phyloP scores from a whole-genome alignment of 2,888 invertebrate genomes.

The Diarsia dahlii region DNA sequence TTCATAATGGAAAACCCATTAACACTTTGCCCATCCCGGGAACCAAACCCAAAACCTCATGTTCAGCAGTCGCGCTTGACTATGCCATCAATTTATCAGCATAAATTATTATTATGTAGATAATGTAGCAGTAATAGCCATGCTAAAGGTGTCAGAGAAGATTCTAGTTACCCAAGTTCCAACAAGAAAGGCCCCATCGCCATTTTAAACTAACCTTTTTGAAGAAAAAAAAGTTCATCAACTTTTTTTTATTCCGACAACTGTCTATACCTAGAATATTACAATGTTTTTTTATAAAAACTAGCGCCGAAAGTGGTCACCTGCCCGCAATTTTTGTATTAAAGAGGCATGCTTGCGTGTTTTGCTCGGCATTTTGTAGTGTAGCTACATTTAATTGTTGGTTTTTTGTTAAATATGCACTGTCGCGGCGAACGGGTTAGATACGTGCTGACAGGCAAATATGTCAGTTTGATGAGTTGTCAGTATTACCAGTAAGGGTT shows the following conservation, averaged over 20 bases:
- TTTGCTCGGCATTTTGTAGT: slow-evolving; percentile 33
- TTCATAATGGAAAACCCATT: too few species aligned
- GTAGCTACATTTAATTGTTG: slow-evolving; percentile 44
- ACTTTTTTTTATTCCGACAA: not conserved
- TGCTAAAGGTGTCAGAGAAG: not conserved
- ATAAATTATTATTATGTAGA: not conserved
- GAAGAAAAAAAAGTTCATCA: not conserved
- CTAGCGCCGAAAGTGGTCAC: slow-evolving; percentile 50
- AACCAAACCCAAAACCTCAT: too few species aligned
- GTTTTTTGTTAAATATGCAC: slow-evolving; percentile 53
- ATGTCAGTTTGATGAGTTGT: slow-evolving; percentile 5
- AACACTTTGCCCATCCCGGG: too few species aligned
- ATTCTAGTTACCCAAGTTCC: not conserved
- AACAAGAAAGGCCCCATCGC: not conserved
- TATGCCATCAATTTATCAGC: not conserved
- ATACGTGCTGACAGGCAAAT: slow-evolving; percentile 17
- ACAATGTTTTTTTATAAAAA: slow-evolving; percentile 36
- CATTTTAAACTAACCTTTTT: slow-evolving; percentile 16
- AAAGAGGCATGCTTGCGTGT: slow-evolving; percentile 58
- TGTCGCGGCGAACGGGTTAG: slow-evolving; percentile 35
- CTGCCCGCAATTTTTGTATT: slow-evolving; percentile 56
- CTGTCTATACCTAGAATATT: slow-evolving; percentile 25
- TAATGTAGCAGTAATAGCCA: not conserved
- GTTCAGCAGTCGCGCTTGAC: too few species aligned
- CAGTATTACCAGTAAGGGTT: not conserved